A percentile compares a stretch with the other conserved stretches of the same genome.
phyloP scores from a whole-genome alignment of 2,113 vertebrate genomes.

The Centropus bengalensis region DNA sequence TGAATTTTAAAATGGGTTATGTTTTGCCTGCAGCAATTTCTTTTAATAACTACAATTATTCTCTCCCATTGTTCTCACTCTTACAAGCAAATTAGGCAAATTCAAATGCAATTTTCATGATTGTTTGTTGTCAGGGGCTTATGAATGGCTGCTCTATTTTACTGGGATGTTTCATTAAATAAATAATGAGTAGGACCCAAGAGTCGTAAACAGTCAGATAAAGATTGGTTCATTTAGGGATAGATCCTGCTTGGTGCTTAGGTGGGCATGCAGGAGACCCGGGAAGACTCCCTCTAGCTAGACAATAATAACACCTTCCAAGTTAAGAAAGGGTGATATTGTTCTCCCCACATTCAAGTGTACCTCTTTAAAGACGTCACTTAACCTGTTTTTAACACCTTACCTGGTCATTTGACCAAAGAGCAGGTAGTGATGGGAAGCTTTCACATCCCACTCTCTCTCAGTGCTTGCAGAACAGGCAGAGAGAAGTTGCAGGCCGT shows the following conservation, averaged over 20 bases:
- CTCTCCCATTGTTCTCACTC: conserved; percentile 54
- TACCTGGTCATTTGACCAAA: not conserved
- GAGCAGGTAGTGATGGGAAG: not conserved
- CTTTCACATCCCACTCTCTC: not conserved
- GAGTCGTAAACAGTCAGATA: not conserved
- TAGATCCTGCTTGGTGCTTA: not conserved
- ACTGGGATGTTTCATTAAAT: conserved; percentile 6
- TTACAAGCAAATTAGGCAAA: conserved; percentile 63
- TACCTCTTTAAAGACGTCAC: not conserved
- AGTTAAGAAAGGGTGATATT: not conserved
- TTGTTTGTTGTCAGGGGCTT: conserved; percentile 60
- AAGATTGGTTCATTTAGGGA: not conserved
- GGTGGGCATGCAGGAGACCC: not conserved
- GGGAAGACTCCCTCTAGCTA: not conserved
- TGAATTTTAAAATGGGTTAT: conserved; percentile 47
- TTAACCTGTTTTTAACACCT: not conserved
- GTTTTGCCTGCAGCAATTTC: conserved; percentile 63
- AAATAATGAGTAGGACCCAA: not conserved
- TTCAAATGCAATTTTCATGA: conserved; percentile 66
- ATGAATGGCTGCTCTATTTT: conserved; percentile 53
- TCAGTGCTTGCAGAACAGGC: not conserved
- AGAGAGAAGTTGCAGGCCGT: not conserved
- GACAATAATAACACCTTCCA: not conserved
- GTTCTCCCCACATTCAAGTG: accelerated
- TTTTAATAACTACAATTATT: conserved; percentile 70